Percentiles rank a stretch among this genome's conserved stretches.
These are phyloP conservation scores for Porites lobata DNA, from an alignment of 92 coral and sea anemone species.

Conservation along the genomic window DNA sequence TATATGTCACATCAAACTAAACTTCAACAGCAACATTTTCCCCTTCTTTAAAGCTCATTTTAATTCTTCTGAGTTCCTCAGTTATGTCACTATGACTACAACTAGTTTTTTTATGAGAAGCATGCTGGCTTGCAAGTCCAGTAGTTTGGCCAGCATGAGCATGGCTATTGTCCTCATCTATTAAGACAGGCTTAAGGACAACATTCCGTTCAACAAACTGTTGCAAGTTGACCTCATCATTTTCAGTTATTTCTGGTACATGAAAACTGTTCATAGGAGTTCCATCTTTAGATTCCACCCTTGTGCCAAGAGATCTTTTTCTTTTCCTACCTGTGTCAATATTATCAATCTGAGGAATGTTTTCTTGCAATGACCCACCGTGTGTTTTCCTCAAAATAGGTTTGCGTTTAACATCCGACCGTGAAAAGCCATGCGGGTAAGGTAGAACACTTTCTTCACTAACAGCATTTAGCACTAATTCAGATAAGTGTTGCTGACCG, in stretches of 20 bases:
- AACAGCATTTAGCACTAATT: constrained; percentile 40
- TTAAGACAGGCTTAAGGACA: constrained; percentile 47
- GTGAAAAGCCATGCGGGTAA: constrained; percentile 26
- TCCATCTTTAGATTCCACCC: constrained; percentile 68
- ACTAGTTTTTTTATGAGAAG: not conserved
- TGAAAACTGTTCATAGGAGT: constrained; percentile 45
- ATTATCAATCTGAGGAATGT: not conserved
- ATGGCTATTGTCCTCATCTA: not conserved
- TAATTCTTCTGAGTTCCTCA: constrained; percentile 36
- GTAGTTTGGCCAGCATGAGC: not conserved
- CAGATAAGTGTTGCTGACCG: constrained; percentile 17
- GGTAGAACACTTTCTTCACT: constrained; percentile 49
- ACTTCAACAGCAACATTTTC: constrained; percentile 35
- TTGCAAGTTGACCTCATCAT: constrained; percentile 47
- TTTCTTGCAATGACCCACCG: not conserved
- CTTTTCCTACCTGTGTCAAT: constrained; percentile 28
- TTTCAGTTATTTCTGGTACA: constrained; percentile 56
- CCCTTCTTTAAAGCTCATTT: constrained; percentile 10
- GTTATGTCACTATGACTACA: not conserved
- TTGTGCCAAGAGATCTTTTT: constrained; percentile 64
- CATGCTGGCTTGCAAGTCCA: not conserved
- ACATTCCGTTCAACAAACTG: constrained; percentile 70
- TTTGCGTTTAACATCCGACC: constrained; percentile 50
- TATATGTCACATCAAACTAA: not conserved
- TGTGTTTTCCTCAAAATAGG: constrained; percentile 38